Evolutionary conservation across 37 sponge, comb jelly and placozoan species (phyloP), one percentile per base, ranked within the genome.

Genomic region (Ianthella basta): DNA sequence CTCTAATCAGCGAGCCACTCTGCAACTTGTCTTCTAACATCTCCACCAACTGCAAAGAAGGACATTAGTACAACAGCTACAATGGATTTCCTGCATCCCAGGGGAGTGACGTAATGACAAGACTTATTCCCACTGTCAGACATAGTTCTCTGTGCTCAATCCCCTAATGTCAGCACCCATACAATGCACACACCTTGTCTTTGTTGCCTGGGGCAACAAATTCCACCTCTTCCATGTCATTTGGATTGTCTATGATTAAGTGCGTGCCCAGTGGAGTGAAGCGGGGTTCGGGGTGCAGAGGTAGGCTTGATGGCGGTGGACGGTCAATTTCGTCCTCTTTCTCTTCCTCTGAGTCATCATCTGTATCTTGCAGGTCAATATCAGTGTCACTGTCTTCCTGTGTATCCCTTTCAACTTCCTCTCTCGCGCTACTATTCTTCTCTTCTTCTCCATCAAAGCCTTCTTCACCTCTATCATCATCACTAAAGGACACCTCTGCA

Each of bases 1-100:
- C 93, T 20, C 67, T 59, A 32, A 60, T 88, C 65, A 89, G 55
- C 19, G 72, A 39, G 10, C 89, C 87, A 60, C 84, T 82, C 12
- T 55, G 41, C 13, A 92, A 14, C 21, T 54, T 83, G 50, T 80
- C 82, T 72, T 89, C 89, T 15, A 92, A 59, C 25, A 70, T 57
- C 8, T 77, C 75, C 41, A 81, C 89, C 93, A 88, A 35, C 54
- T 21, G n/a, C n/a, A n/a, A 38, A 27, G 44, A 27, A 21, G 34
- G 18, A 35, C 13, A 77, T 8, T 3, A 8, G 50, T 44, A 44
- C n/a, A n/a, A n/a, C n/a, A n/a, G n/a, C n/a, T n/a, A n/a, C n/a
- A n/a, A n/a, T n/a, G n/a, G n/a, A n/a, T n/a, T n/a, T n/a, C n/a
- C n/a, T n/a, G n/a, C n/a, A n/a, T n/a, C n/a, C n/a, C n/a, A n/a